phyloP scores from a whole-genome alignment of 2,888 invertebrate genomes.

The Ennomos erosarius region DNA sequence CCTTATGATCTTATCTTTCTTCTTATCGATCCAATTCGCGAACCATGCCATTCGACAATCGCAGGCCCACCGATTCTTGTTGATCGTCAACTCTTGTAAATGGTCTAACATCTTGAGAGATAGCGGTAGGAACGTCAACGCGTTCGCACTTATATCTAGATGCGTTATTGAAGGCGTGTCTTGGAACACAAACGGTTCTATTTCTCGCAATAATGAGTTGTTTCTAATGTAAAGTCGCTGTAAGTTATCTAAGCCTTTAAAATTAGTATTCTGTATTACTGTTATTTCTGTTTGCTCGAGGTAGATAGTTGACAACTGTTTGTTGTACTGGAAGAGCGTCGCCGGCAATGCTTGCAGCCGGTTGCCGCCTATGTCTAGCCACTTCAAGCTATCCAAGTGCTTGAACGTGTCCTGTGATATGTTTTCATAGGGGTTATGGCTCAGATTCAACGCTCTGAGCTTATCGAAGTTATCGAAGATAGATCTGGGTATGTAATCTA shows the following conservation, averaged over 20 bases:
- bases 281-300: slow-evolving; percentile 88
- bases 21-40: slow-evolving; percentile 78
- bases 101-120: slow-evolving; percentile 87
- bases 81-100: slow-evolving; percentile 87
- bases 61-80: slow-evolving; percentile 93
- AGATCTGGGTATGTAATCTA: slow-evolving; percentile 87
- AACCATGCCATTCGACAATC: slow-evolving; percentile 95
- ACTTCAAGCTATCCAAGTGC: slow-evolving; percentile 82
- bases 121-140: slow-evolving; percentile 88
- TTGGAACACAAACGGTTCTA: slow-evolving; percentile 87
- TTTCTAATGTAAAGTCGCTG: slow-evolving; percentile 86
- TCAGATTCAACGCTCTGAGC: slow-evolving; percentile 86
- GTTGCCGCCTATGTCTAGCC: slow-evolving; percentile 87
- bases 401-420: slow-evolving; percentile 86
- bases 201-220: slow-evolving; percentile 85
- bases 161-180: slow-evolving; percentile 86
- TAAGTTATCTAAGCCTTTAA: slow-evolving; percentile 87
- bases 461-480: slow-evolving; percentile 88
- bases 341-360: slow-evolving; percentile 85
- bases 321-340: slow-evolving; percentile 87
- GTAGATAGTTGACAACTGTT: slow-evolving; percentile 84
- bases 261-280: slow-evolving; percentile 87
- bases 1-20: slow-evolving; percentile 73
- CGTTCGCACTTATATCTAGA: slow-evolving; percentile 89
- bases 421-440: slow-evolving; percentile 85